phyloP scores from a whole-genome alignment of 2,113 vertebrate species.

The Riparia riparia region DNA sequence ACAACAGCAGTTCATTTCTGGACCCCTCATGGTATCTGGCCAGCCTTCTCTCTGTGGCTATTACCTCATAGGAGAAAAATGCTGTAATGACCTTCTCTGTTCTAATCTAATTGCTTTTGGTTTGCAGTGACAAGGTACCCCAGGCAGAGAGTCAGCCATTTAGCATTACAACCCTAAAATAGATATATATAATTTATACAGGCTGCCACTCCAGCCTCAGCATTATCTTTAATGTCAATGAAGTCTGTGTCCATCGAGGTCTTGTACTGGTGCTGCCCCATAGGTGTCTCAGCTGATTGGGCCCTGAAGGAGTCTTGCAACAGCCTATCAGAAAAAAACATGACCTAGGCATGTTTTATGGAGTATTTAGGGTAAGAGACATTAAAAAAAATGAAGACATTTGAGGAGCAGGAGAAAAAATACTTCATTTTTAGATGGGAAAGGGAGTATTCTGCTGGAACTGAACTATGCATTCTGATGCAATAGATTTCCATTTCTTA shows the following conservation, averaged over 20 bases:
- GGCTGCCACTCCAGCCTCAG: not conserved
- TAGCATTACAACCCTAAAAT: not conserved
- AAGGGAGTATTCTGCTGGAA: not conserved
- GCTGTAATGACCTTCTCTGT: not conserved
- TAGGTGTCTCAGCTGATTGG: not conserved
- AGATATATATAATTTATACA: not conserved
- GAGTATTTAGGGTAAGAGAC: not conserved
- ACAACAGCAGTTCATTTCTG: not conserved
- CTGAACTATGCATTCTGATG: not conserved
- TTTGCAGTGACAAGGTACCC: not conserved
- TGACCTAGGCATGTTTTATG: not conserved
- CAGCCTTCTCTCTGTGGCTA: not conserved
- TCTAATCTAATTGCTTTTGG: not conserved
- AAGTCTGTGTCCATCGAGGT: not conserved
- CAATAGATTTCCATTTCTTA: not conserved
- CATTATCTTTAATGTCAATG: not conserved
- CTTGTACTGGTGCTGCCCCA: not conserved
- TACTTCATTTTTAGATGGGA: not conserved
- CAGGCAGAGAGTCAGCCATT: not conserved
- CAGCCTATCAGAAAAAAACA: not conserved
- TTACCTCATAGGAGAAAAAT: not conserved
- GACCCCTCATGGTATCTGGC: fast-evolving
- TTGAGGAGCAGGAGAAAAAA: not conserved
- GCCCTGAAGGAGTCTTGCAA: not conserved
- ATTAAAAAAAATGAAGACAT: not conserved